A percentile compares a stretch with the other conserved stretches of the same genome.
These are phyloP conservation scores for Hypomecis punctinalis DNA, from an alignment of 2,888 invertebrate species.

Conservation along the genomic window DNA sequence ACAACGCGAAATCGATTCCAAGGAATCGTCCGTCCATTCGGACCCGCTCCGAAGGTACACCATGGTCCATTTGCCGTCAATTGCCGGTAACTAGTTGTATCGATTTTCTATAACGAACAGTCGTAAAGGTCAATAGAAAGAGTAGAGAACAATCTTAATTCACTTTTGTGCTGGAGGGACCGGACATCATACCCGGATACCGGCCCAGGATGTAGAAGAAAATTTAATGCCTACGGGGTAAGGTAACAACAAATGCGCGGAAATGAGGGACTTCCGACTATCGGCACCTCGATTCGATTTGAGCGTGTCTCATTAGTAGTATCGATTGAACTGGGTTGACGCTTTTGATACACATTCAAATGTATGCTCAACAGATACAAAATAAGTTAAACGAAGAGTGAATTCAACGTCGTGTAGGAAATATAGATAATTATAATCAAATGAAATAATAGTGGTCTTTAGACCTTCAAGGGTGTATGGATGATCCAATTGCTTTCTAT, in stretches of 20 bases:
- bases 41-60: slow-evolving; percentile 29
- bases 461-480: too few species aligned
- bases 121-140: slow-evolving; percentile 64
- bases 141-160: slow-evolving; percentile 66
- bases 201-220: slow-evolving; percentile 64
- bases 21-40: slow-evolving; percentile 19
- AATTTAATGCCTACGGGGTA: slow-evolving; percentile 72
- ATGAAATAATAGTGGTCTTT: too few species aligned
- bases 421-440: too few species aligned
- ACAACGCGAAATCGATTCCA: slow-evolving; percentile 26
- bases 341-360: background rate
- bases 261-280: slow-evolving; percentile 80
- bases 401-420: too few species aligned
- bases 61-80: slow-evolving; percentile 40
- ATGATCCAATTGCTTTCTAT: too few species aligned
- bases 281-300: slow-evolving; percentile 74
- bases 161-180: slow-evolving; percentile 64
- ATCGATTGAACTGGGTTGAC: slow-evolving; percentile 39
- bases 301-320: slow-evolving; percentile 48
- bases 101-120: slow-evolving; percentile 60
- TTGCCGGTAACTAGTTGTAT: slow-evolving; percentile 56
- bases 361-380: background rate
- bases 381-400: too few species aligned
- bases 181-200: slow-evolving; percentile 72
- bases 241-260: slow-evolving; percentile 76